Evolutionary conservation across 2,797 vertebrate genomes (phyloP).

Genomic region (Syndactyla subalaris): DNA sequence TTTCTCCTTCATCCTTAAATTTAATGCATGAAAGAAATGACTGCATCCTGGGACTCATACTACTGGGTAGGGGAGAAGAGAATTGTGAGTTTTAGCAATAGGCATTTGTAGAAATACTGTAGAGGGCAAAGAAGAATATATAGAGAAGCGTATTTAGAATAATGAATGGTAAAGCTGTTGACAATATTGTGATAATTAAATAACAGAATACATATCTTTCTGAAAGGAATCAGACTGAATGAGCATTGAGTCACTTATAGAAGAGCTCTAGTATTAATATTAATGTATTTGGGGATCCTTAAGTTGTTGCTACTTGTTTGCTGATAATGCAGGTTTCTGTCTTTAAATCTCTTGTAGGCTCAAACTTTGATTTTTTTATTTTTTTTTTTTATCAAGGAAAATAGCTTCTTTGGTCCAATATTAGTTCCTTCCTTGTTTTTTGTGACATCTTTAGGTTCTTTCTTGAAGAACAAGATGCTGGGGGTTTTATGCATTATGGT

Average conservation of each 20-base stretch:
- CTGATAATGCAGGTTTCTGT: conserved; percentile 31
- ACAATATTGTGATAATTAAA: background rate
- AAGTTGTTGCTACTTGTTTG: conserved; percentile 29
- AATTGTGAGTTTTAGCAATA: background rate
- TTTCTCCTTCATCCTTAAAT: background rate
- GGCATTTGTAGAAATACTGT: background rate
- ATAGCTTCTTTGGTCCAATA: conserved; percentile 47
- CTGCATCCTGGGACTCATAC: background rate
- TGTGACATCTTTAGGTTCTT: conserved; percentile 29
- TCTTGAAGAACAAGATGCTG: conserved; percentile 43
- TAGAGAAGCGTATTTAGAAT: background rate
- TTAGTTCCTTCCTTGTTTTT: conserved; percentile 8
- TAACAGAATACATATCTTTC: background rate
- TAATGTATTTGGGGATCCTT: conserved; percentile 1
- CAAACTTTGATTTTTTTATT: background rate
- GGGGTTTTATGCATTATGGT: conserved; percentile 59
- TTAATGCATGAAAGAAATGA: conserved; percentile 33
- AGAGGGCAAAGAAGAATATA: background rate
- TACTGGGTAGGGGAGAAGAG: background rate
- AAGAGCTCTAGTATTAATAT: conserved; percentile 1
- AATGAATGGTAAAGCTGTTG: background rate
- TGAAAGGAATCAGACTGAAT: background rate
- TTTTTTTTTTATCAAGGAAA: conserved; percentile 25
- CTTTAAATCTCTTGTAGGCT: conserved; percentile 25
- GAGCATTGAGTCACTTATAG: background rate